Base-by-base conservation (phyloP, 2,888 invertebrate species). In the Choreutis nemorana region DNA sequence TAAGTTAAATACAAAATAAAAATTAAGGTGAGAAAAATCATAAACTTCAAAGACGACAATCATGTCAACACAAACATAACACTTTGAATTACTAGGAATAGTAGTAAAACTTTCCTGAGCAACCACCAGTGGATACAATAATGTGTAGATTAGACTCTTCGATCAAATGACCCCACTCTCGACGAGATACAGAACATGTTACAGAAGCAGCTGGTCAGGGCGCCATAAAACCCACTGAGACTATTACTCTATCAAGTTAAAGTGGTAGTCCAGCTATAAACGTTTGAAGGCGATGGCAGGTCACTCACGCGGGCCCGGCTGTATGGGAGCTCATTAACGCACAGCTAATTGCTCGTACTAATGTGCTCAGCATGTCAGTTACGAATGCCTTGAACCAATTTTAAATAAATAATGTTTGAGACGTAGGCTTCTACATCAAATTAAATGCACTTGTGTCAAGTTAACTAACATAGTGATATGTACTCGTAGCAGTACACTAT, bases 341-440 rank as follows among this genome's bases (percentile, higher is more conserved):
- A 55, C 51, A 58, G 64, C 66, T 72, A 75, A 77, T 75, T 75
- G 63, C 62, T 50, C 57, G 50, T 53, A 63, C 73, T 73, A 72
- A 71, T 72, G 65, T 55, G 51, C 60, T 55, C 50, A 53, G 48
- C 49, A 55, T 51, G 57, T 51, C 56, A 55, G 54, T 55, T 65
- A 55, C 61, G 55, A 54, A 70, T 70, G 70, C 70, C 66, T 63
- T 72, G 67, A 67, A 68, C 62, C 51, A 59, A 63, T 68, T 71
- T 55, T 55, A 53, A 58, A 62, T 51, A 59, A 50, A 54, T 53
- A 58, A 55, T 50, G n/a, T n/a, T n/a, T n/a, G n/a, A n/a, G n/a
- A n/a, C n/a, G n/a, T n/a, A n/a, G n/a, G n/a, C n/a, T n/a, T n/a
- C n/a, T n/a, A n/a, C n/a, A n/a, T n/a, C n/a, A n/a, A n/a, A n/a